Conservation (phyloP, 2,888 invertebrate genomes). For the Carcina quercana region DNA sequence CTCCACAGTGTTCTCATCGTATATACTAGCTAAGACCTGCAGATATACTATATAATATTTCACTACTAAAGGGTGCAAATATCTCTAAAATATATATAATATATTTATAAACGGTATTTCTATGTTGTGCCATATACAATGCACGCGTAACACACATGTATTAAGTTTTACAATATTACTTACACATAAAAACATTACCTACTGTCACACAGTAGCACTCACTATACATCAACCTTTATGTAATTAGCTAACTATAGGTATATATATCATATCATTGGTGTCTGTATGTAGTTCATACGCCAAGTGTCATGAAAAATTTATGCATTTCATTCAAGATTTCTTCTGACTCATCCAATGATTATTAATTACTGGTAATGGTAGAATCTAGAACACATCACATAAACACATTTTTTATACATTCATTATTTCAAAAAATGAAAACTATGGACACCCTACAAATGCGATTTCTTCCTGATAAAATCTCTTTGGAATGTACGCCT, state of each 20-base stretch:
- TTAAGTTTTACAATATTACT: slow-evolving; percentile 40
- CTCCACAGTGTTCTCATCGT: slow-evolving; percentile 35
- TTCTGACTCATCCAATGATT: too few relatives aligned
- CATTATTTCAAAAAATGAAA: too few relatives aligned
- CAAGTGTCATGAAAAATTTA: slow-evolving; percentile 26
- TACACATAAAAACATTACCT: slow-evolving; percentile 57
- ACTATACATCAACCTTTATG: slow-evolving; percentile 61
- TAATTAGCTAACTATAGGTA: slow-evolving; percentile 47
- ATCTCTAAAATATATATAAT: slow-evolving; percentile 70
- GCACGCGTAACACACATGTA: slow-evolving; percentile 64
- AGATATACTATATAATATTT: slow-evolving; percentile 64
- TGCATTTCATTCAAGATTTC: too few relatives aligned
- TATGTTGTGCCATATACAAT: slow-evolving; percentile 68
- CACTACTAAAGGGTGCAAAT: slow-evolving; percentile 73
- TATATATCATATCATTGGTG: slow-evolving; percentile 49
- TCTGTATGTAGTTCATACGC: slow-evolving; percentile 58
- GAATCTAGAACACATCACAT: too few relatives aligned
- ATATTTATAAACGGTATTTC: slow-evolving; percentile 63
- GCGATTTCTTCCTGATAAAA: too few relatives aligned
- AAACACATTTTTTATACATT: too few relatives aligned
- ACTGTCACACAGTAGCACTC: slow-evolving; percentile 68
- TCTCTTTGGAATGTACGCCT: too few relatives aligned
- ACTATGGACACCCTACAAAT: too few relatives aligned
- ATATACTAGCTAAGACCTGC: slow-evolving; percentile 64
- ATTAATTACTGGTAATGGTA: too few relatives aligned